Evolutionary conservation across 2,888 invertebrate species (phyloP), one percentile per base, ranked within the genome.

Genomic region (Drosophila setosimentum): DNA sequence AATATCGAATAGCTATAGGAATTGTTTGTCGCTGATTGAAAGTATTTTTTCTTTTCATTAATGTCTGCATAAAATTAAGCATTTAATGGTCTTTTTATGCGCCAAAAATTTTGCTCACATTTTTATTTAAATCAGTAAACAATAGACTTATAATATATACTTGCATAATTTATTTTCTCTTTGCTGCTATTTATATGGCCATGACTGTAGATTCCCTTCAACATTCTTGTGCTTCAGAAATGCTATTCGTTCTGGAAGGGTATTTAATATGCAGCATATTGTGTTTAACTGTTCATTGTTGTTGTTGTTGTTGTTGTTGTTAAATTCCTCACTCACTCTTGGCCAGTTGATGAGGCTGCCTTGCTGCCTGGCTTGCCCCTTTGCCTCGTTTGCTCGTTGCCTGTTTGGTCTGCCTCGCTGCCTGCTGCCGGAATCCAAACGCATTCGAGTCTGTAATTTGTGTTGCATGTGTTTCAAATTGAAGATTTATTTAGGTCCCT

Each of bases 391-490:
- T 21, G 21, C 45, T 40, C 10, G n/a, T 40, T 40, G 40, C 53
- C 51, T 54, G 27, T 54, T 54, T 3, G 27, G 18, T 8, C n/a
- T 55, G 54, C 35, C 74, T 79, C 69, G 79, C 64, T 76, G 71
- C 63, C 63, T 59, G 48, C 73, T 81, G 64, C 45, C 67, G 82
- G 79, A 82, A 82, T 79, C 78, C 70, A 73, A 79, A 78, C 67
- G 73, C 78, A 70, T 78, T 74, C 79, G 83, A 90, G 86, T 74
- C 85, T 85, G 88, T 85, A 85, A 85, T 85, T 85, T 87, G 87
- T 90, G 87, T 89, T 90, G 87, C 87, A 89, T 90, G 91, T 90
- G 88, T 87, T 87, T 87, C 81, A 87, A 87, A 89, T 87, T 87
- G 82, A 89, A 87, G 87, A 90, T 87, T 87, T 87, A 89, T 90